Conservation (phyloP, 2,113 vertebrate species). For the Madoqua kirkii region DNA sequence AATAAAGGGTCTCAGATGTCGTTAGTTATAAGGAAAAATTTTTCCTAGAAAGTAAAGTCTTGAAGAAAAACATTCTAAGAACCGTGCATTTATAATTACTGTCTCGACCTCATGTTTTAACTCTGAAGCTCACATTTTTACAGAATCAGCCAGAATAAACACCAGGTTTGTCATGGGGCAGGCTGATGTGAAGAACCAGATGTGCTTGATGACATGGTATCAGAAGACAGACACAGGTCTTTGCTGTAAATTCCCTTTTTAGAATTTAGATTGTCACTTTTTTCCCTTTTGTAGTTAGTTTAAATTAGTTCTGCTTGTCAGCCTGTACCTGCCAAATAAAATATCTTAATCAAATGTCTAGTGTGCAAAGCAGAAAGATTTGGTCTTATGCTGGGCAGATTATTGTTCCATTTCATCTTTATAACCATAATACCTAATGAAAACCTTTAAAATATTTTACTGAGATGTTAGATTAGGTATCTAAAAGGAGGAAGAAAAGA, state of each 20-base stretch:
- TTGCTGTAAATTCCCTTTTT: conserved; percentile 15
- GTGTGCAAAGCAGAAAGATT: conserved; percentile 62
- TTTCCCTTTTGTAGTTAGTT: conserved; percentile 79
- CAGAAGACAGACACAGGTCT: conserved; percentile 31
- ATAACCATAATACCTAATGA: conserved; percentile 75
- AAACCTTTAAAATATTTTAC: conserved; percentile 78
- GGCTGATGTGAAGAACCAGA: background rate
- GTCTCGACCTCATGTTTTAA: background rate
- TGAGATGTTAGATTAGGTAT: conserved; percentile 70
- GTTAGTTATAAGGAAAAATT: background rate
- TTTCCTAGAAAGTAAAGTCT: conserved; percentile 24
- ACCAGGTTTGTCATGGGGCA: background rate
- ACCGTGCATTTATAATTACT: conserved; percentile 11
- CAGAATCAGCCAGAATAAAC: background rate
- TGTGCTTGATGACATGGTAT: background rate
- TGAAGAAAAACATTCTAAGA: conserved; percentile 6
- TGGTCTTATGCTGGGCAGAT: conserved; percentile 12
- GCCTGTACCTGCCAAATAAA: conserved; percentile 78
- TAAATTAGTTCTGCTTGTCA: conserved; percentile 74
- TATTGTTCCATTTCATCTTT: conserved; percentile 74
- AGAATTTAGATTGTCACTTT: conserved; percentile 43
- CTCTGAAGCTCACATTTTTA: background rate
- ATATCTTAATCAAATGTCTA: conserved; percentile 76
- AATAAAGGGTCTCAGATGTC: background rate
- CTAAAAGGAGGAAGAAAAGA: conserved; percentile 65